Evolutionary conservation across 2,797 vertebrate genomes (phyloP).

Genomic region (Alectoris magna): DNA sequence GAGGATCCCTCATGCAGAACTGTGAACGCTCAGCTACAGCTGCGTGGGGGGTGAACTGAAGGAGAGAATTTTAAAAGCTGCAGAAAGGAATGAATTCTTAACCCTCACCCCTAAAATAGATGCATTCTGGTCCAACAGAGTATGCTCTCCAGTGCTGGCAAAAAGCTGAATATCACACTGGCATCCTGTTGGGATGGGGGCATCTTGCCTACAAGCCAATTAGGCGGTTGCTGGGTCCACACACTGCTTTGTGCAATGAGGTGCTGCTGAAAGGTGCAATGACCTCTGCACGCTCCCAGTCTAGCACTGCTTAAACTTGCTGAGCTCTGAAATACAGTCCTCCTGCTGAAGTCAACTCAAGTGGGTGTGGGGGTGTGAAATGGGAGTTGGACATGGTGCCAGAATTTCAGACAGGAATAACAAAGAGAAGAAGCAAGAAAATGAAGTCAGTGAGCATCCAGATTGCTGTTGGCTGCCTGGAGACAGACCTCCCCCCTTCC

Average conservation of each 20-base stretch:
- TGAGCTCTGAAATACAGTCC: accelerated
- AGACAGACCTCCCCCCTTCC: background rate
- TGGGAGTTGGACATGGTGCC: accelerated
- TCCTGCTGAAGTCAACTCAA: background rate
- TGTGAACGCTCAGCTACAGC: background rate
- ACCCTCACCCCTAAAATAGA: background rate
- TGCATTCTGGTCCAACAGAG: background rate
- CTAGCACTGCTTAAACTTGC: too few species aligned
- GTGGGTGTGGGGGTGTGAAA: too few species aligned
- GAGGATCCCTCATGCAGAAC: background rate
- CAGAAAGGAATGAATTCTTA: background rate
- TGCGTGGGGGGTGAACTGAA: background rate
- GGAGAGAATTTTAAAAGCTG: background rate
- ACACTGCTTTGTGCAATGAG: too few species aligned
- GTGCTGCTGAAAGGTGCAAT: too few species aligned
- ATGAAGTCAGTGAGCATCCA: background rate
- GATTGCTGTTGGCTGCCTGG: accelerated
- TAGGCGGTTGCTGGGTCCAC: too few species aligned
- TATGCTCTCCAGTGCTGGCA: background rate
- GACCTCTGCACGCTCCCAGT: too few species aligned
- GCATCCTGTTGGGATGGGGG: too few species aligned
- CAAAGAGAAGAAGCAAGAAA: too few species aligned
- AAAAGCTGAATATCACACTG: too few species aligned
- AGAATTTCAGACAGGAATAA: background rate
- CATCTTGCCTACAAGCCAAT: too few species aligned